Evolutionary conservation across 1,140 invertebrate genomes (phyloP).

Genomic region (Drosophila watanabei): DNA sequence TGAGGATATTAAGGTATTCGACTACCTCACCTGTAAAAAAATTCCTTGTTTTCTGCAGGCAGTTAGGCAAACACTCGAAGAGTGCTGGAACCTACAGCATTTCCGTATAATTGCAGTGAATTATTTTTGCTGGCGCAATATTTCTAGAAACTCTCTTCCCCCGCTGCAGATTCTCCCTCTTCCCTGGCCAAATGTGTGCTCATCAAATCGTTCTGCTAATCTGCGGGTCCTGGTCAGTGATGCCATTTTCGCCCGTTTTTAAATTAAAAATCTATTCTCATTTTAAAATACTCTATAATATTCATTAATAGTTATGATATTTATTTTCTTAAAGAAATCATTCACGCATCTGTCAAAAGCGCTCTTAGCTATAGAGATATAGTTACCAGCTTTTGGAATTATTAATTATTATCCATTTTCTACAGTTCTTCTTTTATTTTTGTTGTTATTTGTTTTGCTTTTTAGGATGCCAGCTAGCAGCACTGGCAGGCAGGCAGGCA

Average conservation of each 20-base stretch:
- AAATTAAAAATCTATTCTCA: not conserved
- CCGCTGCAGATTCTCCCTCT: not conserved
- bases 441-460: not conserved
- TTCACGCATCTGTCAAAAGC: not conserved
- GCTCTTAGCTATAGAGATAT: not conserved
- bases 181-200: slow-evolving; percentile 40
- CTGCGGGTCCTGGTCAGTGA: slow-evolving; percentile 6
- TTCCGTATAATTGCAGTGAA: slow-evolving; percentile 61
- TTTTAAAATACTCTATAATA: not conserved
- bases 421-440: not conserved
- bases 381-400: not conserved
- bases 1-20: not conserved
- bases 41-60: slow-evolving; percentile 9
- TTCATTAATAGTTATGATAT: not conserved
- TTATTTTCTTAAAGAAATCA: not conserved
- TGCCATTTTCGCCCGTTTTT: not conserved
- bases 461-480: not conserved
- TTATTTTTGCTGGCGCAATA: slow-evolving; percentile 51
- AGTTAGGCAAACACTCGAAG: slow-evolving; percentile 45
- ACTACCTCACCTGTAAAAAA: not conserved
- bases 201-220: slow-evolving; percentile 77
- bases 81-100: slow-evolving; percentile 20
- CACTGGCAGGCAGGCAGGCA: slow-evolving; percentile 61
- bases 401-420: not conserved
- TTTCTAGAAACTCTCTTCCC: slow-evolving; percentile 25